Evolutionary conservation across 1,140 invertebrate genomes (phyloP).

Genomic region (Zaprionus kolodkinae): DNA sequence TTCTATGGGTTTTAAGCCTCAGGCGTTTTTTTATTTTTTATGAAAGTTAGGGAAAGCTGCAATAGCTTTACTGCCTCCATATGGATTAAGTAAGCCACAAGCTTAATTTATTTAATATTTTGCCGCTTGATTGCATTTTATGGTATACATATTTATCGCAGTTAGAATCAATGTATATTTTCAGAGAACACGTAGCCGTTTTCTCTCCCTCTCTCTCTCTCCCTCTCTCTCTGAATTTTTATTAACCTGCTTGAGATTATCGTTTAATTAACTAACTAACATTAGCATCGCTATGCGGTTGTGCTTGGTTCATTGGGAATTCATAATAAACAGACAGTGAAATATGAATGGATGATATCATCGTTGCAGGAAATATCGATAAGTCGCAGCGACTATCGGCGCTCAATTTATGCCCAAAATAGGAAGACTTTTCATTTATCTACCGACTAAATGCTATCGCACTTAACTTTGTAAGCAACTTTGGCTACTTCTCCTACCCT

Average conservation of each 20-base stretch:
- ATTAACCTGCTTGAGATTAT: conserved; percentile 8
- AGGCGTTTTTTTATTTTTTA: not conserved
- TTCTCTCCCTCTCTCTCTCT: not conserved
- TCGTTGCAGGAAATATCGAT: conserved; percentile 5
- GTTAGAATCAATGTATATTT: not conserved
- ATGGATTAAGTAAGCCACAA: not conserved
- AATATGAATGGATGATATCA: conserved; percentile 45
- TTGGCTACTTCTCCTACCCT: conserved; percentile 5
- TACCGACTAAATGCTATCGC: conserved; percentile 8
- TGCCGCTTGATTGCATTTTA: conserved; percentile 2
- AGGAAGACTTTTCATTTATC: conserved; percentile 24
- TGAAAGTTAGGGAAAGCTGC: not conserved
- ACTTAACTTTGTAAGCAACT: conserved; percentile 2
- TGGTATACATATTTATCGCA: not conserved
- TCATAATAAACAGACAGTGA: conserved; percentile 15
- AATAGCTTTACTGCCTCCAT: not conserved
- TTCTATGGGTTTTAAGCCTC: not conserved
- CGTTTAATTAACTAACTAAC: conserved; percentile 25
- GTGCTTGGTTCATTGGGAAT: conserved; percentile 32
- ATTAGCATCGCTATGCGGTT: conserved; percentile 63
- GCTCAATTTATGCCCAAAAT: conserved; percentile 14
- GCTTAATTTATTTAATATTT: not conserved
- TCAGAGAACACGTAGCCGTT: not conserved
- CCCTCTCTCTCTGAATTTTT: not conserved
- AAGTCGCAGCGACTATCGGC: conserved; percentile 1